Base-by-base conservation (phyloP, 2,888 invertebrate genomes). In the Lamellibrachia satsuma region DNA sequence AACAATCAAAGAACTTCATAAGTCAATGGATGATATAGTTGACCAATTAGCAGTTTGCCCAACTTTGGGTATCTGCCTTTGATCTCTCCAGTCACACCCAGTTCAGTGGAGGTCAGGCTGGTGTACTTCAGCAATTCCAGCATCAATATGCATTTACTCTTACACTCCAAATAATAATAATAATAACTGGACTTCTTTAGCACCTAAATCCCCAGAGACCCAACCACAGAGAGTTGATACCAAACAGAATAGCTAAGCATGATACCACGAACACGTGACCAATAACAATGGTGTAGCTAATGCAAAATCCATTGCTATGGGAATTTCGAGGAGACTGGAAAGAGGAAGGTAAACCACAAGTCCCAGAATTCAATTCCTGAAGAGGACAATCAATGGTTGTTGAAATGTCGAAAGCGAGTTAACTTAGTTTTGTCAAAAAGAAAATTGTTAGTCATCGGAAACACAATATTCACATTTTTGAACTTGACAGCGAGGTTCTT, bases 381-480 rank as follows among this genome's bases (percentile, higher is more conserved):
- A 39, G 39, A 39, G 39, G 39, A 1, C 39, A 39, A 39, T 39
- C 39, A 0, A 39, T 39, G 39, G 39, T 39, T 39, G 39, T 39
- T 39, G 39, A 39, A 39, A 39, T 39, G 39, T 39, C 39, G 39
- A 39, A 39, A 39, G 39, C 39, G 39, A 39, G 39, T 8, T 90
- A 15, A 90, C 39, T 8, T 27, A 15, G 90, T 90, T 51, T 9
- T 90, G 8, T 51, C 51, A 15, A 51, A 15, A 8, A 9, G 15
- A 51, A 90, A 90, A 8, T 90, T 51, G 7, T 2, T 51, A 90
- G 15, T 9, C 51, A 39, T 51, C 15, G 4, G 7, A 27, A 91
- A 27, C 11, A 52, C 7, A 27, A 52, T 52, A 94, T 96, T 94
- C 95, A 96, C 96, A 95, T 95, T 95, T 94, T 96, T 96, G 94